Evolutionary conservation across 2,113 vertebrate species (phyloP).

Genomic region (Bambusicola thoracicus): DNA sequence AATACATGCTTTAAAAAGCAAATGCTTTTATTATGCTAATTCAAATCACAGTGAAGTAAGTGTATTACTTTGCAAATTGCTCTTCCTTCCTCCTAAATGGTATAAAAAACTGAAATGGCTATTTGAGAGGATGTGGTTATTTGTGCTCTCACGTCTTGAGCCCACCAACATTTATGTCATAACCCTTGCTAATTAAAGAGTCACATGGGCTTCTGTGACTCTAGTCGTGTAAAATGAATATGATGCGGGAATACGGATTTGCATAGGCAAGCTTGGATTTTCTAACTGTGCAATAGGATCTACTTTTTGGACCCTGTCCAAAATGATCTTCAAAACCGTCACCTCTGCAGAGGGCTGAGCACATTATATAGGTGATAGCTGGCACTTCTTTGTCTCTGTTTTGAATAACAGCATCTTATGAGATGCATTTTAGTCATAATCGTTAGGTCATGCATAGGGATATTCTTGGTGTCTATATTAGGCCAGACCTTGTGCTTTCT

Average conservation of each 20-base stretch:
- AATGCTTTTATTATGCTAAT: slow-evolving; percentile 68
- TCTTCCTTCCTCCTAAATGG: slow-evolving; percentile 2
- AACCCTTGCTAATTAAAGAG: not conserved
- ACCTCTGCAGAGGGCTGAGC: not conserved
- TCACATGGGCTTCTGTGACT: not conserved
- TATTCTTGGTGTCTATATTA: not conserved
- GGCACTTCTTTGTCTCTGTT: not conserved
- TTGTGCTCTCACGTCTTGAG: not conserved
- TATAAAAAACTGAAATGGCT: not conserved
- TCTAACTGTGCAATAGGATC: not conserved
- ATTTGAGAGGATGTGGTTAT: not conserved
- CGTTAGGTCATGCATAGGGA: not conserved
- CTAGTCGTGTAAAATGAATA: not conserved
- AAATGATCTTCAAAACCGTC: not conserved
- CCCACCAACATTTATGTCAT: not conserved
- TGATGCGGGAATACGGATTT: not conserved
- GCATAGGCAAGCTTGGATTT: not conserved
- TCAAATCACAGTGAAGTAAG: slow-evolving; percentile 25
- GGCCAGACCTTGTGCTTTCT: not conserved
- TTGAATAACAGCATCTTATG: not conserved
- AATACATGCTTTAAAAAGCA: slow-evolving; percentile 45
- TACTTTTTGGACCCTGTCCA: not conserved
- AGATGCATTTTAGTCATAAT: not conserved
- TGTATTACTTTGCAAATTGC: slow-evolving; percentile 45
- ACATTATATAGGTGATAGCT: not conserved